These are phyloP conservation scores for Leptinotarsa peninsularis DNA, from an alignment of 2,888 invertebrate species.

Conservation along the genomic window DNA sequence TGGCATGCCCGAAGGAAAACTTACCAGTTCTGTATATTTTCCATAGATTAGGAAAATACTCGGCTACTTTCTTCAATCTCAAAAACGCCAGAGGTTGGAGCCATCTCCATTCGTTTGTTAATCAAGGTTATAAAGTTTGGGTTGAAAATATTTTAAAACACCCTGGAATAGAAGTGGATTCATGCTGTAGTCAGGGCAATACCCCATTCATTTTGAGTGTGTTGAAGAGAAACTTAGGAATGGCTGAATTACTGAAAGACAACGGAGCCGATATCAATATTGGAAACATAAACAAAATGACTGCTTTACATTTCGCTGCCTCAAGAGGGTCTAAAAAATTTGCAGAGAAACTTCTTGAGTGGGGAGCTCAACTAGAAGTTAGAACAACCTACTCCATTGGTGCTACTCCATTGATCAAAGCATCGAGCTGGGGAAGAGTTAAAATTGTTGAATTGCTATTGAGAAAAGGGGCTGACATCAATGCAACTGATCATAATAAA, in stretches of 20 bases:
- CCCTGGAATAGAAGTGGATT: constrained; percentile 17
- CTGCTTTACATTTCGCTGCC: constrained; percentile 28
- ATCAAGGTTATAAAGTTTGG: constrained; percentile 14
- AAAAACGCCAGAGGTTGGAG: constrained; percentile 25
- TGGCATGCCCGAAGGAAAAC: constrained; percentile 11
- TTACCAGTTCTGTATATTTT: background rate
- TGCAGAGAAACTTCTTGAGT: constrained; percentile 19
- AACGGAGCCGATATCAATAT: constrained; percentile 27
- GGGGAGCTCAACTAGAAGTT: constrained; percentile 19
- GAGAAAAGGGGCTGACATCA: constrained; percentile 17
- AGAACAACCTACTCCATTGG: constrained; percentile 21
- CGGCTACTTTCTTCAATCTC: background rate
- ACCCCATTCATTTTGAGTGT: constrained; percentile 28
- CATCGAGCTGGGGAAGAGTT: constrained; percentile 8
- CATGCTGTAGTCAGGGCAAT: constrained; percentile 20
- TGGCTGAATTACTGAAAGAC: constrained; percentile 10
- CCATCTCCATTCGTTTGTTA: constrained; percentile 18
- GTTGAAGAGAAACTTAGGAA: constrained; percentile 12
- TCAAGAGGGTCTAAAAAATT: constrained; percentile 15
- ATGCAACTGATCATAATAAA: constrained; percentile 10
- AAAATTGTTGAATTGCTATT: constrained; percentile 18
- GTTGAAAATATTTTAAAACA: constrained; percentile 22
- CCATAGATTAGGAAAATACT: background rate
- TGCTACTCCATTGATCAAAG: constrained; percentile 28
- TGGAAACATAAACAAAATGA: constrained; percentile 22